A percentile compares a stretch with the other conserved stretches of the same genome.
Evolutionary conservation across 2,797 vertebrate species (phyloP).

Genomic region (Botia almorhae): DNA sequence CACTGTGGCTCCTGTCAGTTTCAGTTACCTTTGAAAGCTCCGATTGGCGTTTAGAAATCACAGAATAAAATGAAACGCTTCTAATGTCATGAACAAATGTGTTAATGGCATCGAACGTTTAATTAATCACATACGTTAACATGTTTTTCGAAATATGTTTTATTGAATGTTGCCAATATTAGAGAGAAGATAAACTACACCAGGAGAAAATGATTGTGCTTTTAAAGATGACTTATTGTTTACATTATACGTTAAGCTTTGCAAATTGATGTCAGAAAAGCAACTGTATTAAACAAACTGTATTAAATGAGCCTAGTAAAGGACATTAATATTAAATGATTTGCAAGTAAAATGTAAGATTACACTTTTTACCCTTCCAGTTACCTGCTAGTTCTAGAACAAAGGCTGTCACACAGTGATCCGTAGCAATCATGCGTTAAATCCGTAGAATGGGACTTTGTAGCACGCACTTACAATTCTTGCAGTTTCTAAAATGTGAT

Average conservation of each 20-base stretch:
- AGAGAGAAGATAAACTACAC: background rate
- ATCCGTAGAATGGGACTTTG: slow-evolving; percentile 28
- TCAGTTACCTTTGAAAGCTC: background rate
- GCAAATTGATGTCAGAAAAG: background rate
- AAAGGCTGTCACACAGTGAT: slow-evolving; percentile 8
- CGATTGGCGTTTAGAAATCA: background rate
- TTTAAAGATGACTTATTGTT: background rate
- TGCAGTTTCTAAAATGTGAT: slow-evolving; percentile 38
- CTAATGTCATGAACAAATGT: no score
- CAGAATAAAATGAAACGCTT: background rate
- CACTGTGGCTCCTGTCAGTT: background rate
- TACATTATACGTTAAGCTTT: background rate
- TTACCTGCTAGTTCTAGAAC: slow-evolving; percentile 18
- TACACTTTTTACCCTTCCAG: slow-evolving; percentile 1
- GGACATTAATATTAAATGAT: background rate
- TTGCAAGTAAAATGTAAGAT: background rate
- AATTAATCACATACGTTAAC: background rate
- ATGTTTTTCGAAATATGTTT: background rate
- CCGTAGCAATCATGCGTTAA: slow-evolving; percentile 26
- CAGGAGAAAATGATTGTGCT: background rate
- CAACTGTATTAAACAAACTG: background rate
- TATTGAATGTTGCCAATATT: background rate
- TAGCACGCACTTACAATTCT: slow-evolving; percentile 26
- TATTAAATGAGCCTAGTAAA: background rate
- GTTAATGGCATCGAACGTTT: background rate